Evolutionary conservation across 53 echinoderm and acorn worm species (phyloP), one percentile per base, ranked within the genome.

Genomic region (Echinarachnius parma): DNA sequence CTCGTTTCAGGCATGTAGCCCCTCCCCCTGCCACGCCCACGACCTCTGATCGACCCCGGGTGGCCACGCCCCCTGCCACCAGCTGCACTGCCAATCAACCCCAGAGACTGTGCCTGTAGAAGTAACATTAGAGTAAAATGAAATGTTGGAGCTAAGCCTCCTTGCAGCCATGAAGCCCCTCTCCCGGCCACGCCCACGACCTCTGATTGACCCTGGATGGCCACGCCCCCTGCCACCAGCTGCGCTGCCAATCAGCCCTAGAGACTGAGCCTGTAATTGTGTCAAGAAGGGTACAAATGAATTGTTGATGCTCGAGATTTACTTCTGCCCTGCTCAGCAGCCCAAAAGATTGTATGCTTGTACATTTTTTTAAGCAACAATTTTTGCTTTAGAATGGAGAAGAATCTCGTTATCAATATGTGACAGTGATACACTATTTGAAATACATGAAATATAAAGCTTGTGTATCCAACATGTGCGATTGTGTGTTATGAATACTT

Each of bases 61-160:
- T 61, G 66, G 30, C 82, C 79, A 45, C 82, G 78, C 21, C 89
- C 89, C 54, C 87, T 83, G 35, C 83, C 60, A 15, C 83, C 80
- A 22, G 82, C 67, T n/a, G 75, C 75, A 14, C 46, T 64, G 53
- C 61, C 81, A 31, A 90, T 33, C 18, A 90, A 50, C 22, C 90
- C 90, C 15, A 90, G 70, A 22, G 85, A 58, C 20, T 64, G 78
- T 15, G 90, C 90, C 90, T 90, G 67, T 10, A 28, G 29, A 39
- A 64, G 28, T 19, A 28, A n/a, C 27, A 28, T 9, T 42, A 42
- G 42, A 42, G 13, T 9, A 7, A n/a, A n/a, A n/a, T n/a, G n/a
- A n/a, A n/a, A n/a, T 75, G 62, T 78, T 84, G 59, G 84, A 88
- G 48, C 79, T 70, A 34, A 91, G 48, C 29, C 98, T 75, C 39